These are phyloP conservation scores for Melanchra persicariae DNA, from an alignment of 2,888 invertebrate genomes.

Conservation along the genomic window DNA sequence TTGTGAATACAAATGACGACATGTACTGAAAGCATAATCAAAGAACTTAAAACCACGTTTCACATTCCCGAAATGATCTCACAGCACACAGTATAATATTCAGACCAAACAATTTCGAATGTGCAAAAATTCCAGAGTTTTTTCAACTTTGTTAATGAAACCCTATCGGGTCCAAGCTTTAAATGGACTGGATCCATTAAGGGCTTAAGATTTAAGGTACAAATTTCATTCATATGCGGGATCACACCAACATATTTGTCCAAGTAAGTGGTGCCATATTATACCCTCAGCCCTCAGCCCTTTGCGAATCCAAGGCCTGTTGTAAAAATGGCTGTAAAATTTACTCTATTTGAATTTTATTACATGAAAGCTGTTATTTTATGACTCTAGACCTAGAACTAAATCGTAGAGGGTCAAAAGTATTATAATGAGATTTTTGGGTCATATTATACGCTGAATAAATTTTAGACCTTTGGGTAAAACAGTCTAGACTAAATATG, in stretches of 20 bases:
- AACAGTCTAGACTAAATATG: slow-evolving; percentile 5
- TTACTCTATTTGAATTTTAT: slow-evolving; percentile 44
- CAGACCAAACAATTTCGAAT: not conserved
- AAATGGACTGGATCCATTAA: slow-evolving; percentile 77
- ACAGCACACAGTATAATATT: not conserved
- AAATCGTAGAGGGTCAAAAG: slow-evolving; percentile 19
- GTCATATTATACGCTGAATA: slow-evolving; percentile 7
- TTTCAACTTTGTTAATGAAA: slow-evolving; percentile 40
- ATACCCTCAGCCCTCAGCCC: no score
- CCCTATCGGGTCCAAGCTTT: slow-evolving; percentile 55
- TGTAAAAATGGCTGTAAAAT: slow-evolving; percentile 41
- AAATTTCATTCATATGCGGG: slow-evolving; percentile 78
- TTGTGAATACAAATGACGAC: not conserved
- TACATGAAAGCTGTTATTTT: slow-evolving; percentile 29
- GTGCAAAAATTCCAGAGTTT: not conserved
- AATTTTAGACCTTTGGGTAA: not conserved
- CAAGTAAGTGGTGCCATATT: slow-evolving; percentile 64
- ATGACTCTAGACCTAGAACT: slow-evolving; percentile 8
- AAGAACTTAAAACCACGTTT: not conserved
- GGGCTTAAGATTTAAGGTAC: slow-evolving; percentile 74
- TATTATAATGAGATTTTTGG: slow-evolving; percentile 26
- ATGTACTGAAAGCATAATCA: no score
- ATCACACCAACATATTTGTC: slow-evolving; percentile 77
- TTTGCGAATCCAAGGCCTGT: slow-evolving; percentile 22
- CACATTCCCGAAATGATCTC: not conserved